These are phyloP conservation scores for Metridium senile DNA, from an alignment of 92 coral and sea anemone genomes.

Conservation along the genomic window DNA sequence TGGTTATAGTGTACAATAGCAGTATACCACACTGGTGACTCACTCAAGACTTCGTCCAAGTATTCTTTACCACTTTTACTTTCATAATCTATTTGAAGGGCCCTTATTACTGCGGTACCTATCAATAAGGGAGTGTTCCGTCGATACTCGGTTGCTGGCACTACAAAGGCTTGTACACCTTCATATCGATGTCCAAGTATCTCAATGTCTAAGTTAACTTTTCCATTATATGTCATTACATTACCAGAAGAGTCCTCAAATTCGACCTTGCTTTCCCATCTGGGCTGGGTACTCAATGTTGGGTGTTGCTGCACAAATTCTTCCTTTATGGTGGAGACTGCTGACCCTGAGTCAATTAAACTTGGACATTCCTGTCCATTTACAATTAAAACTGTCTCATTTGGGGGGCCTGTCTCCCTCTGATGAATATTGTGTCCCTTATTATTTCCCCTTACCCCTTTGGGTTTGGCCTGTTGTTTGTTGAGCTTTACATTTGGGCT, in stretches of 20 bases:
- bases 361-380: neutral
- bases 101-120: conserved; percentile 10
- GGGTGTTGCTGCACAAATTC: conserved; percentile 8
- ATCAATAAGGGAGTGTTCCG: neutral
- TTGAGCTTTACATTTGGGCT: neutral
- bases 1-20: conserved; percentile 9
- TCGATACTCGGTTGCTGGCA: conserved; percentile 5
- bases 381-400: neutral
- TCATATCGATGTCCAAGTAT: neutral
- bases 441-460: neutral
- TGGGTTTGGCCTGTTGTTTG: too few relatives aligned
- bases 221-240: conserved; percentile 5
- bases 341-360: conserved; percentile 12
- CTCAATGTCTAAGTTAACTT: neutral
- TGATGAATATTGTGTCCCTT: conserved; percentile 6
- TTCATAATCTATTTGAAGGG: conserved; percentile 2
- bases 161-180: conserved; percentile 19
- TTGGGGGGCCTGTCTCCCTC: neutral
- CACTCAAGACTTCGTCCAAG: neutral
- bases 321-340: conserved; percentile 12
- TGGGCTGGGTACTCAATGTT: neutral
- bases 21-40: conserved; percentile 1
- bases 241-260: conserved; percentile 19
- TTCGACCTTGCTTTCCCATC: neutral
- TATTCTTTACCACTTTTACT: neutral